These are phyloP conservation scores for Sycobia sp. DNA, from an alignment of 1,140 invertebrate genomes.

Conservation along the genomic window DNA sequence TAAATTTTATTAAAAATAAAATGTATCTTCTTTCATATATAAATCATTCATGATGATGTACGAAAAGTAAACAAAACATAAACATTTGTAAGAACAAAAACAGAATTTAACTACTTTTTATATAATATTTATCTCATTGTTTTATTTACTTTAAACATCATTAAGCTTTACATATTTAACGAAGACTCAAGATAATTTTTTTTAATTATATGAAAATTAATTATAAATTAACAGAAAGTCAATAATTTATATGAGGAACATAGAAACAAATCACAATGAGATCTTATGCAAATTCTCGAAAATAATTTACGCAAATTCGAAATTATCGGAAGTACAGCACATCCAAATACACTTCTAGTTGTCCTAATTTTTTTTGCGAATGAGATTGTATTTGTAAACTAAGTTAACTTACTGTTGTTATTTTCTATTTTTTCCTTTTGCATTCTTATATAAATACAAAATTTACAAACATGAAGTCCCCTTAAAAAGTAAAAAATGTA, in stretches of 20 bases:
- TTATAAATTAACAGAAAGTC: not conserved
- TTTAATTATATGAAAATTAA: not conserved
- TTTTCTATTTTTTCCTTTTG: conserved; percentile 17
- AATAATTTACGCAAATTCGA: too few relatives aligned
- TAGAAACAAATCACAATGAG: too few relatives aligned
- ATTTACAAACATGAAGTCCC: conserved; percentile 21
- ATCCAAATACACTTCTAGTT: too few relatives aligned
- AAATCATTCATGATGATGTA: too few relatives aligned
- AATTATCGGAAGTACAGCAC: too few relatives aligned
- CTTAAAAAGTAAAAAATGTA: conserved; percentile 24
- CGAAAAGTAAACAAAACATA: conserved; percentile 1
- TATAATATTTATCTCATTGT: not conserved
- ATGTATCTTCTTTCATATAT: too few relatives aligned
- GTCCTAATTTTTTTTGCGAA: too few relatives aligned
- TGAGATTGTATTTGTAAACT: too few relatives aligned
- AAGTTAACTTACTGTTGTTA: too few relatives aligned
- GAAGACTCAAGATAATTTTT: conserved; percentile 14
- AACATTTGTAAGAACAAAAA: conserved; percentile 16
- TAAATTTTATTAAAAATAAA: too few relatives aligned
- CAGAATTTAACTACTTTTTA: conserved; percentile 6
- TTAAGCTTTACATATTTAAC: not conserved
- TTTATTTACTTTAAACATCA: not conserved
- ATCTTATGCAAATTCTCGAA: too few relatives aligned
- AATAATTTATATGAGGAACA: conserved; percentile 1
- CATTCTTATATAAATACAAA: conserved; percentile 15